These are phyloP conservation scores for Trichonephila inaurata DNA, from an alignment of 1,140 invertebrate genomes.

Conservation along the genomic window DNA sequence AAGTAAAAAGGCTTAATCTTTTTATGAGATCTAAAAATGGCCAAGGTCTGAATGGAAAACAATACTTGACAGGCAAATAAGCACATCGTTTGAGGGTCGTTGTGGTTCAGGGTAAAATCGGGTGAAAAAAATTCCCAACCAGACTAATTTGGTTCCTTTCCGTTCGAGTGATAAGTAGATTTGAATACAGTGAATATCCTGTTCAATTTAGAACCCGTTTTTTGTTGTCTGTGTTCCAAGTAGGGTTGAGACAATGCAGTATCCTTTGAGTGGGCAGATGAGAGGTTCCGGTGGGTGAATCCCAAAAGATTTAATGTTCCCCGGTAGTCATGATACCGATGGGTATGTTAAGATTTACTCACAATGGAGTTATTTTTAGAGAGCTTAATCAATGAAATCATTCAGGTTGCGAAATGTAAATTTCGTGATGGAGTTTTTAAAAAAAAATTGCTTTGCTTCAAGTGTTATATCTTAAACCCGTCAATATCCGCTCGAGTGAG, in stretches of 20 bases:
- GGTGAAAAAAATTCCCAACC: neutral
- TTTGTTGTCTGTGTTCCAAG: neutral
- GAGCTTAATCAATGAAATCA: neutral
- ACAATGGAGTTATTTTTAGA: constrained; percentile 9
- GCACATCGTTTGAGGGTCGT: constrained; percentile 44
- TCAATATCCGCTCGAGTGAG: too few relatives aligned
- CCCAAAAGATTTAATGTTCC: neutral
- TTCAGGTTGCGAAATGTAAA: neutral
- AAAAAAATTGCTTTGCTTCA: too few relatives aligned
- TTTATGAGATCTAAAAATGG: constrained; percentile 4
- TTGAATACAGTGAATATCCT: constrained; percentile 32
- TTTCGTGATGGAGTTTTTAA: too few relatives aligned
- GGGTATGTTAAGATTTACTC: neutral
- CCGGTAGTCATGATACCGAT: neutral
- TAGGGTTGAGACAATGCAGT: neutral
- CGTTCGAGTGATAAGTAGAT: neutral
- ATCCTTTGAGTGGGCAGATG: neutral
- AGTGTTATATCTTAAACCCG: too few relatives aligned
- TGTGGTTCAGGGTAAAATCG: constrained; percentile 53
- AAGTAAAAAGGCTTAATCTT: neutral
- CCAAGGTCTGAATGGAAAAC: constrained; percentile 33
- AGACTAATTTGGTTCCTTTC: neutral
- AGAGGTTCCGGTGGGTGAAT: constrained; percentile 9
- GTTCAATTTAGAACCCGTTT: constrained; percentile 5
- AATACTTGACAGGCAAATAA: constrained; percentile 33